phyloP scores from a whole-genome alignment of 1,140 invertebrate genomes.

The Neuroterus valhalla region DNA sequence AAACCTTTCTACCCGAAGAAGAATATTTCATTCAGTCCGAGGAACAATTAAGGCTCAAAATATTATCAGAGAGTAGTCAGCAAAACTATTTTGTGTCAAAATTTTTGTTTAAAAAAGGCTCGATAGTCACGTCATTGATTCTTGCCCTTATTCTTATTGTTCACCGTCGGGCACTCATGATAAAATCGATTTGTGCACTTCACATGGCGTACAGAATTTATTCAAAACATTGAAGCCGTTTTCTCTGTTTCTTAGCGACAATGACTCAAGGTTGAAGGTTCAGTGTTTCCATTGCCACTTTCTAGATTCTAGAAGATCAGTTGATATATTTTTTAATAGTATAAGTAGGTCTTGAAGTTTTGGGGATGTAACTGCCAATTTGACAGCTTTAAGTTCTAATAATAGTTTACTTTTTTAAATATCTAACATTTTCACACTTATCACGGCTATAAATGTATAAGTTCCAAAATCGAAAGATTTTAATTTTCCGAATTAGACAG shows the following conservation, averaged over 20 bases:
- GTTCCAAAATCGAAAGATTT: too few species aligned
- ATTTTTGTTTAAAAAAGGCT: background rate
- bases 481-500: too few species aligned
- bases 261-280: background rate
- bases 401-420: too few species aligned
- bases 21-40: background rate
- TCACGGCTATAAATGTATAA: too few species aligned
- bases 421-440: too few species aligned
- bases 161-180: conserved; percentile 2
- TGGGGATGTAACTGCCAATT: too few species aligned
- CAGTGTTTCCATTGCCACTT: background rate
- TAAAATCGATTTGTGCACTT: conserved; percentile 10
- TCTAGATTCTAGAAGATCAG: too few species aligned
- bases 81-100: background rate
- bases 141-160: conserved; percentile 28
- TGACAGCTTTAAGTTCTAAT: too few species aligned
- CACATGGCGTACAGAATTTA: background rate
- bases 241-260: background rate
- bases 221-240: conserved; percentile 4
- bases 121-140: conserved; percentile 23
- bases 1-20: background rate
- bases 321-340: too few species aligned
- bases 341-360: too few species aligned
- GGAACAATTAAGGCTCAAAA: background rate
- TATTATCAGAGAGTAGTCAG: background rate